These are phyloP conservation scores for Cydia splendana DNA, from an alignment of 1,140 invertebrate genomes.

Conservation along the genomic window DNA sequence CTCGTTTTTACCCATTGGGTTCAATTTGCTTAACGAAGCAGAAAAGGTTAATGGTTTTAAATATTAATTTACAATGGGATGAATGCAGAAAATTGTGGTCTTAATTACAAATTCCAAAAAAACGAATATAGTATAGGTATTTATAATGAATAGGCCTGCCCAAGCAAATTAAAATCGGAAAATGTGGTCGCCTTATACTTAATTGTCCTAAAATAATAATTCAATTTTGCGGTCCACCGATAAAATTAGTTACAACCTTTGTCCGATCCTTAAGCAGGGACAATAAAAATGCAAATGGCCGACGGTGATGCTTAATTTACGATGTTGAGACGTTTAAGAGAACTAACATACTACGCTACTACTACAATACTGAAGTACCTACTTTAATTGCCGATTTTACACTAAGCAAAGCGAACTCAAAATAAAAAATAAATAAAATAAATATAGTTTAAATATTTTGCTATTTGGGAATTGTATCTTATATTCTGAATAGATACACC, in stretches of 20 bases:
- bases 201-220: conserved; percentile 76
- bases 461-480: no score
- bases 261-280: conserved; percentile 70
- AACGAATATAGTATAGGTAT: neutral
- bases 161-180: neutral
- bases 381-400: neutral
- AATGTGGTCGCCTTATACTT: conserved; percentile 55
- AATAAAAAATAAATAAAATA: no score
- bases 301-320: conserved; percentile 72
- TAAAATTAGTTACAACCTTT: conserved; percentile 66
- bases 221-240: conserved; percentile 70
- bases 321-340: conserved; percentile 51
- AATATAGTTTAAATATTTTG: no score
- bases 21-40: no score
- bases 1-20: no score
- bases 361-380: neutral
- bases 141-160: neutral
- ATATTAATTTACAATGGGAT: no score
- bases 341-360: neutral
- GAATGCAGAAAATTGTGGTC: no score
- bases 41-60: no score
- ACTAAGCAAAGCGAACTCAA: no score
- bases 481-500: no score
- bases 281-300: conserved; percentile 77
- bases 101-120: neutral